phyloP scores from a whole-genome alignment of 2,888 invertebrate genomes.

The Aphidoletes aphidimyza region DNA sequence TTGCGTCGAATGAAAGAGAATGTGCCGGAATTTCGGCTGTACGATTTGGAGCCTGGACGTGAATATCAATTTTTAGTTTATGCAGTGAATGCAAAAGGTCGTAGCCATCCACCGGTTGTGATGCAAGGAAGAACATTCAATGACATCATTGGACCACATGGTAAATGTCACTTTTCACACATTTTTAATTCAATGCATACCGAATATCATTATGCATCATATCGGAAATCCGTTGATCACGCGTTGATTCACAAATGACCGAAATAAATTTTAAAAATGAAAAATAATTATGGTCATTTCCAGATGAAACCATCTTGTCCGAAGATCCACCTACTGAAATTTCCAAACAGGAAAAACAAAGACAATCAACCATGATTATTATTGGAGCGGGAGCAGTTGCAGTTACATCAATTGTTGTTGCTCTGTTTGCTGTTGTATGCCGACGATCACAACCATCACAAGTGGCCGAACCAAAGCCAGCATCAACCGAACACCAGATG shows the following conservation, averaged over 20 bases:
- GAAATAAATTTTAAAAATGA: too few species aligned
- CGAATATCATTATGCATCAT: too few species aligned
- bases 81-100: conserved; percentile 83
- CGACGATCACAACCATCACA: conserved; percentile 63
- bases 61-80: conserved; percentile 83
- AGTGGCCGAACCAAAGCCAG: conserved; percentile 63
- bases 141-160: conserved; percentile 67
- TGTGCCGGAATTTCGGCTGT: conserved; percentile 77
- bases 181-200: too few species aligned
- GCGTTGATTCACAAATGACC: too few species aligned
- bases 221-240: too few species aligned
- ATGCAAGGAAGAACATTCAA: conserved; percentile 69
- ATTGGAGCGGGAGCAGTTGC: conserved; percentile 66
- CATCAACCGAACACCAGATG: conserved; percentile 67
- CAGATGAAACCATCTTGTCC: conserved; percentile 67
- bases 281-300: too few species aligned
- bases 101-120: conserved; percentile 78
- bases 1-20: conserved; percentile 74
- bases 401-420: conserved; percentile 66
- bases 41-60: conserved; percentile 79
- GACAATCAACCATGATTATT: conserved; percentile 66
- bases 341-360: conserved; percentile 65
- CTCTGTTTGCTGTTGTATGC: conserved; percentile 67
- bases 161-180: conserved; percentile 63
- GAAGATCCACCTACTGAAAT: conserved; percentile 68